A percentile compares a stretch with the other conserved stretches of the same genome.
phyloP scores from a whole-genome alignment of 2,888 invertebrate species.

The Pantelozetes paolii region DNA sequence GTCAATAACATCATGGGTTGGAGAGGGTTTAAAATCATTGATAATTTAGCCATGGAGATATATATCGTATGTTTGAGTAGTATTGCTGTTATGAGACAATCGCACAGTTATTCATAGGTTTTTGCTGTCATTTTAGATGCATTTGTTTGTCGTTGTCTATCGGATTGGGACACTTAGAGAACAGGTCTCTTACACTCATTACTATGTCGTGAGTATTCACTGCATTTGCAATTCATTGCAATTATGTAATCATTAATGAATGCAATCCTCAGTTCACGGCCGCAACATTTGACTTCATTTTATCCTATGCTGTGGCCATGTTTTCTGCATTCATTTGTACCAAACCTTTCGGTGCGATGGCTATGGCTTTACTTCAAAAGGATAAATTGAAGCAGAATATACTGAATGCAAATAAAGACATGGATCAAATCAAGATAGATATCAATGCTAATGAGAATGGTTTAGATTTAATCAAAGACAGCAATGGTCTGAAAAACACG shows the following conservation, averaged over 20 bases:
- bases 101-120: not conserved
- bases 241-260: not conserved
- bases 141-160: not conserved
- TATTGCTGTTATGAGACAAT: too few relatives aligned
- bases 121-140: not conserved
- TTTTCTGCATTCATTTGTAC: not conserved
- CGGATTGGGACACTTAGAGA: not conserved
- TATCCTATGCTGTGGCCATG: not conserved
- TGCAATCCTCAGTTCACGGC: not conserved
- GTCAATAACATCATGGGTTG: not conserved
- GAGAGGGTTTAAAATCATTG: not conserved
- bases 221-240: not conserved
- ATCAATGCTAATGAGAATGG: not conserved
- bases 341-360: not conserved
- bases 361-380: not conserved
- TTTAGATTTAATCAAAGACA: not conserved
- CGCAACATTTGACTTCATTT: not conserved
- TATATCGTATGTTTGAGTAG: not conserved
- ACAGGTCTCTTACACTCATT: not conserved
- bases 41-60: not conserved
- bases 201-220: not conserved
- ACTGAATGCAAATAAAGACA: not conserved
- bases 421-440: not conserved
- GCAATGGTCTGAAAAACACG: too few relatives aligned
- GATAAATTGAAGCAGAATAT: not conserved